Evolutionary conservation across 2,888 invertebrate species (phyloP), one percentile per base, ranked within the genome.

Genomic region (Orchestes rusci): DNA sequence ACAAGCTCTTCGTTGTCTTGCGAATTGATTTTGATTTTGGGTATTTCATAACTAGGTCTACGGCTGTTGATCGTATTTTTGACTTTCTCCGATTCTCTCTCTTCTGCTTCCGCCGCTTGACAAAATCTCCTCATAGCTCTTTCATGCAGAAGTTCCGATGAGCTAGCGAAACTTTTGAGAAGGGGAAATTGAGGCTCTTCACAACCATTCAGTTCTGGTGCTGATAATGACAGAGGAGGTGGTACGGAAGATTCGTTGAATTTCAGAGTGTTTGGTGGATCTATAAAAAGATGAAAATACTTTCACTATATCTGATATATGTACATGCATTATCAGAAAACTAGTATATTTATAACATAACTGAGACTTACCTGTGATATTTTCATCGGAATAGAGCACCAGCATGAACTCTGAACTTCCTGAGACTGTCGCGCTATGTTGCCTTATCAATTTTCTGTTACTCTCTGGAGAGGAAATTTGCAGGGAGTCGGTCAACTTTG

Each of bases 361-460:
- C 10, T 34, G 20, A 37, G 15, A 33, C 53, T 52, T 56, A 66
- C 66, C 64, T 62, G 59, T 57, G 42, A 60, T 56, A 45, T 58
- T 58, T 52, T 59, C 63, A 51, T 64, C 65, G 37, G 67, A 64
- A 53, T 66, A 65, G 16, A 89, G 73, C 38, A 88, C 83, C 52
- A 88, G 70, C 83, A 89, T 85, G 60, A 87, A 84, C 66, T 89
- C 89, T 39, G 82, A 83, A 66, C 85, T 85, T 29, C 79, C 82
- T 38, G 77, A 76, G 32, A 71, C 56, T 39, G 71, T 72, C 54
- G 70, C 72, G 39, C 68, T 69, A 31, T 68, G 69, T 47, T 64
- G 59, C 55, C 48, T 50, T 16, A 46, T 45, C 5, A 51, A 32
- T 20, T 48, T 54, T 10, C 23, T 23, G 5, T 45, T 50, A 52